Evolutionary conservation across 1,140 invertebrate genomes (phyloP), one percentile per base, ranked within the genome.

Genomic region (Dinothrombium tinctorium): DNA sequence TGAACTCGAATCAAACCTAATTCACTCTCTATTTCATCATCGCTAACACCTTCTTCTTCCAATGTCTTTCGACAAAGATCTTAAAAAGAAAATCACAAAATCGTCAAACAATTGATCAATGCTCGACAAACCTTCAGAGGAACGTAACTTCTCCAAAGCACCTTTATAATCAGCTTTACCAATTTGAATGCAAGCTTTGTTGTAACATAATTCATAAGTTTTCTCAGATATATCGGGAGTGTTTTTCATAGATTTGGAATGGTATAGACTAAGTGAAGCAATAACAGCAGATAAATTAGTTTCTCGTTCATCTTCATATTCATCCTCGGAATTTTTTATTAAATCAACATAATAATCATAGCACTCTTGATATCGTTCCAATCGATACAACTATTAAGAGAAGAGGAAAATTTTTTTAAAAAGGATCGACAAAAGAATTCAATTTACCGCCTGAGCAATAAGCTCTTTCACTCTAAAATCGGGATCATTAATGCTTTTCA

Each of bases 251-350:
- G 9, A 20, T 14, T 49, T 45, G 40, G 48, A 53, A 50, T 65
- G 65, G 43, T 66, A 60, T 32, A 59, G 47, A n/a, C 64, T 61
- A n/a, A 89, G 59, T 50, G 79, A 75, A 15, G 78, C 76, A 31
- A 79, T 64, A 39, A 84, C 83, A 12, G 87, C 87, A 42, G 76
- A 70, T 51, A 94, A 67, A 63, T 95, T 94, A 0, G 86, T 80
- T 56, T 81, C 69, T 36, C 87, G 68, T 60, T 94, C 87, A 56
- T 82, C 73, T 56, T 89, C 83, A 67, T 83, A 92, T 41, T 92
- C 84, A 64, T 94, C 86, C 51, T 56, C 68, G 22, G 71, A 74
- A 52, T 79, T 79, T 54, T 81, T 82, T 7, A 84, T 74, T n/a
- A 87, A 71, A 41, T 83, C 79, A 45, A 73, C 67, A 54, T 94